Conservation (phyloP, 2,113 vertebrate genomes). For the Eclectus roratus region DNA sequence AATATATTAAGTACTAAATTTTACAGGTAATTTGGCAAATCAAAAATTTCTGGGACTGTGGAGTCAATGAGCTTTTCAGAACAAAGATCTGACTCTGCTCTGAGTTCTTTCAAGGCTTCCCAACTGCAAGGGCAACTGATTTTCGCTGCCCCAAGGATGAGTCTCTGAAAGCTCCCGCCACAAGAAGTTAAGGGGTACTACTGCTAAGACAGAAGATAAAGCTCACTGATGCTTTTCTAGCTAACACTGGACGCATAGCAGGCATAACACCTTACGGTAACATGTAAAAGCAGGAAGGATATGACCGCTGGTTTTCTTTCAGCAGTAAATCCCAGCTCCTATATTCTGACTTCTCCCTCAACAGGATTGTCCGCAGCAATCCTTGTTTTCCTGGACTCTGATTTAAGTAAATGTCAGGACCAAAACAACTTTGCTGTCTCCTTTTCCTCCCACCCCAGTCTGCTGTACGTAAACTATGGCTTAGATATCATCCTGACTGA, state of each 20-base stretch:
- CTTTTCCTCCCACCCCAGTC: neutral
- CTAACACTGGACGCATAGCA: fast-evolving
- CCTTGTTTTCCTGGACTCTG: neutral
- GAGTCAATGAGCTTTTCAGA: neutral
- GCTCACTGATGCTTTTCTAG: neutral
- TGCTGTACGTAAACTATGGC: neutral
- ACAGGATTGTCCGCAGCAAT: neutral
- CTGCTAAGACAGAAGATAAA: neutral
- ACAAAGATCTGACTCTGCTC: neutral
- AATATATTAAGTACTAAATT: neutral
- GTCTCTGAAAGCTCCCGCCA: neutral
- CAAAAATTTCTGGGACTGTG: neutral
- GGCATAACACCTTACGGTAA: neutral
- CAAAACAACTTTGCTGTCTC: neutral
- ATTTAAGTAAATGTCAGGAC: neutral
- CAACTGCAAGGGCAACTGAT: neutral
- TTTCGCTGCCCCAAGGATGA: neutral
- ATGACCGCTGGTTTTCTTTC: neutral
- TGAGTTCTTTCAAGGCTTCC: neutral
- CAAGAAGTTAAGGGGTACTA: neutral
- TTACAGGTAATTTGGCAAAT: neutral
- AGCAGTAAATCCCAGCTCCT: neutral
- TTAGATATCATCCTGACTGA: neutral
- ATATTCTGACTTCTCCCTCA: neutral
- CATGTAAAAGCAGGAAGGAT: neutral